Evolutionary conservation across 2,888 invertebrate species (phyloP), one percentile per base, ranked within the genome.

Genomic region (Ophraella communa): DNA sequence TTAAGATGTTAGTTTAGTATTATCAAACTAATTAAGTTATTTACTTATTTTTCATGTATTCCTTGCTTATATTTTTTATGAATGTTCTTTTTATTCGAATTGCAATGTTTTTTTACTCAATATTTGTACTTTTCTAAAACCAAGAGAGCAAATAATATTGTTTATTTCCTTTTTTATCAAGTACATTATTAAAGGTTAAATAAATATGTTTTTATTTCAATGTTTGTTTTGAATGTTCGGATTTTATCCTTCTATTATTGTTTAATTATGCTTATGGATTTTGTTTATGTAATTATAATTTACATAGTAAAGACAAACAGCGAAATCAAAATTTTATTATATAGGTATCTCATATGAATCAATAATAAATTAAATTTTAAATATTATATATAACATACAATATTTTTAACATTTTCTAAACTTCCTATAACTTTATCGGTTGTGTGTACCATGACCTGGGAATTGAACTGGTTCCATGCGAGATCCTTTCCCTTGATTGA

Each of bases 211-310:
- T n/a, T n/a, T n/a, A n/a, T n/a, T n/a, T 21, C 49, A 45, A 56
- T 47, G 51, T 65, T 54, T 59, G 39, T 52, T 61, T 65, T 52
- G 45, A 56, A 61, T 60, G 45, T 45, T 30, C 21, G 33, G 52
- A 56, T 66, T 56, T 63, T 63, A 66, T 62, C 60, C 30, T 56
- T 66, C 60, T 45, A 56, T 66, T 66, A 61, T 60, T 60, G 57
- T 66, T 54, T 57, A 52, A 63, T 63, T 57, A 61, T 49, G 60
- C 51, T 56, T 56, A 55, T 52, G 51, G 49, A 55, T 64, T 21
- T 51, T 44, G 51, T 59, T 64, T 60, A 60, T 56, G 33, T 64
- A 64, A 60, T 10, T 59, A 23, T 59, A 59, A 27, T 59, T 51
- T 59, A 21, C 56, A 57, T 47, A n/a, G 42, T 30, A 21, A 27